Base-by-base conservation (phyloP, 1,140 invertebrate genomes). In the Apis cerana region DNA sequence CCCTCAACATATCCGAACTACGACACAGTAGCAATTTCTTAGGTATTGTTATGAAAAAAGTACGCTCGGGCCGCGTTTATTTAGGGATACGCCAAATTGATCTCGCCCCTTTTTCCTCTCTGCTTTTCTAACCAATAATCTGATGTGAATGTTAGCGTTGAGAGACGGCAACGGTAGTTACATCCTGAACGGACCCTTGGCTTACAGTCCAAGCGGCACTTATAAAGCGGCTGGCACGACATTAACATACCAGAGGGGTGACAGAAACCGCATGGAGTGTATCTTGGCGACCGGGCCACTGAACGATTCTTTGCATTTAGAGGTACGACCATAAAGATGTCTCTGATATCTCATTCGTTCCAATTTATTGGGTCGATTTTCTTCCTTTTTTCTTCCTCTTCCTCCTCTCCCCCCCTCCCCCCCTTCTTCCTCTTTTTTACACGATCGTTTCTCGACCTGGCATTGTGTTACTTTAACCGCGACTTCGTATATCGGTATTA, bases 1-100 rank as follows among this genome's bases (percentile, higher is more conserved):
- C 98, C 84, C 96, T 99, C 83, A 97, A 98, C 89, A 97, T 99
- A 89, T 97, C 97, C 19, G 98, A 99, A 94, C 94, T 98, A 59
- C 96, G 96, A 76, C 95, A 96, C 87, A 98, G 97, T 89, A 96
- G 96, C 71, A 99, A 99, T 94, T 97, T 97, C 92, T 95, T 99
- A 88, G 98, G 98, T 98, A 93, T 43, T 50, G 4, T 11, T 15
- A 13, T 9, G 48, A 56, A 56, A 17, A 56, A 56, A 56, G 17
- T 0, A 17, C 17, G 19, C 48, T n/a, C 21, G 52, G 33, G 27
- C 50, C 15, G 50, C n/a, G 52, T 56, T 50, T 21, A 54, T 71
- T 54, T 21, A 15, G n/a, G 69, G 9, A 4, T 56, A 27, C 33
- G 3, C 15, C 52, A 71, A 56, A 71, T 10, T 27, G 15, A 33